Conservation (phyloP, 2,113 vertebrate species). For the Phasianus colchicus region DNA sequence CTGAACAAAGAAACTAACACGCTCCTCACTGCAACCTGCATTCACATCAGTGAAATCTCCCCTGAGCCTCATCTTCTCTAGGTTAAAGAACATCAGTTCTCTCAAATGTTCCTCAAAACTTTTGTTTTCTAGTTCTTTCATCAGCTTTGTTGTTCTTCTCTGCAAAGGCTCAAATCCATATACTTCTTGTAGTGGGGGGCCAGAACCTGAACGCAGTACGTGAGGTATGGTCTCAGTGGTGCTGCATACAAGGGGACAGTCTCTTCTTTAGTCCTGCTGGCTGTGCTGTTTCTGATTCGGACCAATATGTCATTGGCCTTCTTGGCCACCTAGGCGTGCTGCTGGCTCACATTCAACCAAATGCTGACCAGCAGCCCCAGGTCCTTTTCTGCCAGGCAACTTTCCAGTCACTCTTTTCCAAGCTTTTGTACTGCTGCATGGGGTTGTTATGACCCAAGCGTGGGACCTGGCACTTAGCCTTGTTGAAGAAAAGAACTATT, state of each 20-base stretch:
- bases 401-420: neutral
- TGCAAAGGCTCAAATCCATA: neutral
- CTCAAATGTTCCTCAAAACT: neutral
- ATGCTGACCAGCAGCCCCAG: neutral
- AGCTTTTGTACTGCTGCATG: neutral
- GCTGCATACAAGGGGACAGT: neutral
- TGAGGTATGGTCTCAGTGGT: neutral
- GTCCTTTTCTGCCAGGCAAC: neutral
- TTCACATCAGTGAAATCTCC: neutral
- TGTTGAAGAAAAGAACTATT: neutral
- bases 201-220: neutral
- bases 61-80: neutral
- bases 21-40: neutral
- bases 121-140: neutral
- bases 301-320: neutral
- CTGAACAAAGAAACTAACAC: neutral
- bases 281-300: neutral
- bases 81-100: neutral
- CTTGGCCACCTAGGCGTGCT: neutral
- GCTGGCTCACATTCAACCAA: neutral
- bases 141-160: neutral
- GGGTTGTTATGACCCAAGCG: neutral
- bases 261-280: neutral
- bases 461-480: neutral
- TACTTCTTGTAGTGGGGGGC: neutral